Percentiles rank a stretch among this genome's conserved stretches.
Evolutionary conservation across 2,888 invertebrate genomes (phyloP).

Genomic region (Torymus tubicola): DNA sequence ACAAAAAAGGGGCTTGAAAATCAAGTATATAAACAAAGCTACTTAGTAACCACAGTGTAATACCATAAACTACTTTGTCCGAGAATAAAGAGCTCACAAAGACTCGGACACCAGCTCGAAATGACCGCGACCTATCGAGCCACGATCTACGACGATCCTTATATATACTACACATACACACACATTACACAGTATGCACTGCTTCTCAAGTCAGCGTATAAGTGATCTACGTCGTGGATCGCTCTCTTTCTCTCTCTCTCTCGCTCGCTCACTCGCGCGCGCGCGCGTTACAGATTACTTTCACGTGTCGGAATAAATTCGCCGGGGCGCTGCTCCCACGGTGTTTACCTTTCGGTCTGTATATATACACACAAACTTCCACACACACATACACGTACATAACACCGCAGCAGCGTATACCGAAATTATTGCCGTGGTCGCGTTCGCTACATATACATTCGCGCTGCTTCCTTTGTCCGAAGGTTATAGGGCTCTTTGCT

Average conservation of each 20-base stretch:
- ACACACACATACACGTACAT: slow-evolving; percentile 1
- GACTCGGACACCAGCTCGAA: slow-evolving; percentile 56
- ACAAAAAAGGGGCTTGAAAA: too few relatives aligned
- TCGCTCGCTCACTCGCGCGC: slow-evolving; percentile 23
- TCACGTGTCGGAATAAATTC: slow-evolving; percentile 70
- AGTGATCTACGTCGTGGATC: slow-evolving; percentile 53
- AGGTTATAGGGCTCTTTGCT: slow-evolving; percentile 2
- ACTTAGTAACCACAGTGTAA: too few relatives aligned
- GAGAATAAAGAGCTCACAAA: too few relatives aligned
- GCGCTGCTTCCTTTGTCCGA: background rate
- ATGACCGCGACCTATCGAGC: slow-evolving; percentile 72
- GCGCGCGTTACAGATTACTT: slow-evolving; percentile 68
- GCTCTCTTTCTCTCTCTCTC: slow-evolving; percentile 22
- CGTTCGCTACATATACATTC: too few relatives aligned
- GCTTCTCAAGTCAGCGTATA: too few relatives aligned
- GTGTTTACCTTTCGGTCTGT: slow-evolving; percentile 62
- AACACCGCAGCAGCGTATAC: background rate
- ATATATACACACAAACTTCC: background rate
- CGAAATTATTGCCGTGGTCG: too few relatives aligned
- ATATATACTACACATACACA: too few relatives aligned
- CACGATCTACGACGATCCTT: slow-evolving; percentile 64
- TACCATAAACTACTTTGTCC: too few relatives aligned
- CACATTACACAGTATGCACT: too few relatives aligned
- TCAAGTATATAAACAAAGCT: too few relatives aligned
- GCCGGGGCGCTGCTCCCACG: slow-evolving; percentile 72